A percentile compares a stretch with the other conserved stretches of the same genome.
Evolutionary conservation across 2,113 vertebrate genomes (phyloP).

Genomic region (Mus spicilegus): DNA sequence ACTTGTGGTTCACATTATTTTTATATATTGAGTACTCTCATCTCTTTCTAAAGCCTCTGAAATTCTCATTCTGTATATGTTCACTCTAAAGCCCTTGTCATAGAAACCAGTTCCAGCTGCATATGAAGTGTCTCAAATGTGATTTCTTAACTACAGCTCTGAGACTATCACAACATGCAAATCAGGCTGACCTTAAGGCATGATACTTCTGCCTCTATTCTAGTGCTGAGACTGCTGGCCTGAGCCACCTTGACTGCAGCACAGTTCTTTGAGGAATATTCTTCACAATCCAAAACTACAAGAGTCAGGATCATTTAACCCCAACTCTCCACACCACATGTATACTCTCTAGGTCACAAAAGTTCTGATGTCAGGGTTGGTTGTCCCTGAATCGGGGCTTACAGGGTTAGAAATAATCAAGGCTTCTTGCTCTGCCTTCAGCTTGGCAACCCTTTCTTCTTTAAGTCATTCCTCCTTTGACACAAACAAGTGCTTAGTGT

Average conservation of each 20-base stretch:
- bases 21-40: background rate
- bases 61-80: background rate
- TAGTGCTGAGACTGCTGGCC: background rate
- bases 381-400: background rate
- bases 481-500: background rate
- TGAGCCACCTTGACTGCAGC: background rate
- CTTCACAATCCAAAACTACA: background rate
- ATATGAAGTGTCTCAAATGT: background rate
- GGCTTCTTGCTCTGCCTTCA: background rate
- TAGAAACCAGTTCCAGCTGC: background rate
- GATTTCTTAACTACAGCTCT: background rate
- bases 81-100: background rate
- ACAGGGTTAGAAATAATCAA: background rate
- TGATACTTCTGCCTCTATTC: background rate
- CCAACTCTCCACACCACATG: rapidly evolving
- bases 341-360: background rate
- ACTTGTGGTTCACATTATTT: background rate
- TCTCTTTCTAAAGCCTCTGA: background rate
- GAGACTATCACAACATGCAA: background rate
- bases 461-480: background rate
- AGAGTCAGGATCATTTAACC: background rate
- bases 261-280: background rate
- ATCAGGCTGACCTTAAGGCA: background rate
- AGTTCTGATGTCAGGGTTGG: background rate
- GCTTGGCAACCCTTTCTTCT: background rate